These are phyloP conservation scores for Tupiocoris notatus DNA, from an alignment of 2,888 invertebrate species.

Conservation along the genomic window DNA sequence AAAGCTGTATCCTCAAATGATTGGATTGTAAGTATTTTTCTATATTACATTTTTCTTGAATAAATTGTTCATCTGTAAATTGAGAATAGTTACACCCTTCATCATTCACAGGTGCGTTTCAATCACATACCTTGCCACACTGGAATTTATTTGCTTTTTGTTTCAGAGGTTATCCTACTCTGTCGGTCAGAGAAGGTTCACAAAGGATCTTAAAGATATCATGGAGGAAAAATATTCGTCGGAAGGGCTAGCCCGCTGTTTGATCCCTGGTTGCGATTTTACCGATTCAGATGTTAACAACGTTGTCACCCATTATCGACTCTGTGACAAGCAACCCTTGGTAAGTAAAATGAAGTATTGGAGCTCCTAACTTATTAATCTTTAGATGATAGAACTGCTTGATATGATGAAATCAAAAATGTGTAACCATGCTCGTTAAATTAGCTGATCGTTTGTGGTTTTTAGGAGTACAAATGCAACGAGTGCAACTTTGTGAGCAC, in stretches of 20 bases:
- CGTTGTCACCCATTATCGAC: constrained; percentile 3
- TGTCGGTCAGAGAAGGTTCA: background rate
- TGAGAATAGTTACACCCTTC: no score
- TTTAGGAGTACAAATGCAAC: constrained; percentile 21
- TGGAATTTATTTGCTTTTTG: background rate
- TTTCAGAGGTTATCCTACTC: constrained; percentile 1
- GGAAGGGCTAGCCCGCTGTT: background rate
- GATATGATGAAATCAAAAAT: no score
- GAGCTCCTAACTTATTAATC: background rate
- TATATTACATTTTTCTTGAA: background rate
- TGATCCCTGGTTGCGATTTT: background rate
- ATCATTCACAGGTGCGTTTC: no score
- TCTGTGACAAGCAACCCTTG: constrained; percentile 8
- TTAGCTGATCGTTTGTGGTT: no score
- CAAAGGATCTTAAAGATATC: background rate
- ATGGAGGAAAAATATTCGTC: background rate
- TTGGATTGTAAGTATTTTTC: constrained; percentile 18
- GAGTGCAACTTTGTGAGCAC: background rate
- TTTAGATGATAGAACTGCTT: background rate
- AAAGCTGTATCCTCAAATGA: background rate
- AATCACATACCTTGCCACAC: no score
- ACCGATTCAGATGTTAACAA: background rate
- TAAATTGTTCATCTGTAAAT: no score
- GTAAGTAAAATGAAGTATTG: background rate
- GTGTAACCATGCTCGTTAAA: no score